Conservation (phyloP, 2,113 vertebrate genomes). For the Hemibagrus wyckioides region DNA sequence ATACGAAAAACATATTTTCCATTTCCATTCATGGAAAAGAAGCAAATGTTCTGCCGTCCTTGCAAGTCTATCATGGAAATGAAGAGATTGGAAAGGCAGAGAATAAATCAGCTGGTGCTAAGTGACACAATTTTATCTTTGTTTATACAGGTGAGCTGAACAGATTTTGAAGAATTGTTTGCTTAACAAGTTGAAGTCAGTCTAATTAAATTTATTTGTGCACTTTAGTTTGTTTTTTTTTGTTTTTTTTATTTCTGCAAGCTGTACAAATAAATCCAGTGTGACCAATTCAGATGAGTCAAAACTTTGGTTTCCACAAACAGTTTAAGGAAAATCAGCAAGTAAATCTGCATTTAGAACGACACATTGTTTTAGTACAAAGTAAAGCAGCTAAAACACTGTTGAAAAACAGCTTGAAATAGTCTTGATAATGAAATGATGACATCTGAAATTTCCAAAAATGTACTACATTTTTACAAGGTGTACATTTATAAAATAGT, state of each 20-base stretch:
- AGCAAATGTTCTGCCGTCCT: not conserved
- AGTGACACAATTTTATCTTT: not conserved
- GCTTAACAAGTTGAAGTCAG: not conserved
- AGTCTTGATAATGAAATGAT: not conserved
- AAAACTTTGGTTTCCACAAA: not conserved
- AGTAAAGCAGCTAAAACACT: not conserved
- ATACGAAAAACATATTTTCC: not conserved
- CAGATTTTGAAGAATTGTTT: not conserved
- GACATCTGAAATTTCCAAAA: not conserved
- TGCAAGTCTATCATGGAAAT: not conserved
- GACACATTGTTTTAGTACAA: not conserved
- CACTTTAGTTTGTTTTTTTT: not conserved
- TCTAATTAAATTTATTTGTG: conserved; percentile 6
- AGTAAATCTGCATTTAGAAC: not conserved
- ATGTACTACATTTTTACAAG: not conserved
- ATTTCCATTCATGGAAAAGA: not conserved
- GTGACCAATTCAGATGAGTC: not conserved
- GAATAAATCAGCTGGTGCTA: not conserved
- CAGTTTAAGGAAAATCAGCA: not conserved
- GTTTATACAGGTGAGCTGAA: not conserved
- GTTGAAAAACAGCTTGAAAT: not conserved
- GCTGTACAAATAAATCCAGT: not conserved
- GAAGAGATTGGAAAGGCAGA: not conserved
- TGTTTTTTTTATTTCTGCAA: not conserved
- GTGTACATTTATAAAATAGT: not conserved